These are phyloP conservation scores for Marmota flaviventris DNA, from an alignment of 2,113 vertebrate genomes.

Conservation along the genomic window DNA sequence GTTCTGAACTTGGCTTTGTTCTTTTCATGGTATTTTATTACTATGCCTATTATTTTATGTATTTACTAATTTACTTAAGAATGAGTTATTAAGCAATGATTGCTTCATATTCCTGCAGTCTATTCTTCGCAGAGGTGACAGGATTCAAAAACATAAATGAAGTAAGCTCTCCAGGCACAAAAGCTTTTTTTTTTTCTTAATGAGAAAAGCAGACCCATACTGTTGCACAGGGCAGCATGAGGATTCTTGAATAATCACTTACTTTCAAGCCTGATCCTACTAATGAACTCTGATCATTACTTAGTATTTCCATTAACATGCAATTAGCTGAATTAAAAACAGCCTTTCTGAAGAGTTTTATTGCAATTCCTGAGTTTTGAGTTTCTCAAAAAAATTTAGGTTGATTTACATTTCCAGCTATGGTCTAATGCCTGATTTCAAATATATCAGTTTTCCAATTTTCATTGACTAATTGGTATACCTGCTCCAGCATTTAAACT, in stretches of 20 bases:
- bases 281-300: background rate
- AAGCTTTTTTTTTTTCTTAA: background rate
- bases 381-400: background rate
- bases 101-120: background rate
- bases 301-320: background rate
- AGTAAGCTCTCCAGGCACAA: background rate
- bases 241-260: background rate
- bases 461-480: background rate
- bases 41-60: background rate
- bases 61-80: background rate
- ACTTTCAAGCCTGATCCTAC: background rate
- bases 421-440: background rate
- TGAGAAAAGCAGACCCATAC: background rate
- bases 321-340: background rate
- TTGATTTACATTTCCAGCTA: background rate
- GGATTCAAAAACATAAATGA: background rate
- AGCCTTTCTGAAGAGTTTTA: background rate
- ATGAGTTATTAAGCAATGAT: background rate
- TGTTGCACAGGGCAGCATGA: background rate
- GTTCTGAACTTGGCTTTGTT: conserved; percentile 21
- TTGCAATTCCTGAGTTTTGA: background rate
- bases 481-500: background rate
- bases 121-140: background rate
- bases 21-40: background rate
- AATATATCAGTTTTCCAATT: background rate